These are phyloP conservation scores for Thymelicus acteon DNA, from an alignment of 2,888 invertebrate species.

Conservation along the genomic window DNA sequence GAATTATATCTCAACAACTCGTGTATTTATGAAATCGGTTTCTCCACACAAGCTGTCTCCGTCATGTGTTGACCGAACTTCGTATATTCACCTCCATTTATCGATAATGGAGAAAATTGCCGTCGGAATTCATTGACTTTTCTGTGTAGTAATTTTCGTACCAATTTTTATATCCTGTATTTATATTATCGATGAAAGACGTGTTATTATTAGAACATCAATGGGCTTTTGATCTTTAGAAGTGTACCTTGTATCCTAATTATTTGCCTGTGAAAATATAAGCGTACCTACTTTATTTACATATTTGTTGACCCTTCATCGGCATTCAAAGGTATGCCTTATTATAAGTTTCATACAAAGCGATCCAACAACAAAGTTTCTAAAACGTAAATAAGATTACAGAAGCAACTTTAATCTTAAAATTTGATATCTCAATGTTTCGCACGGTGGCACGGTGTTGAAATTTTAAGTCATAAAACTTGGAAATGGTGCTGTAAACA, in stretches of 20 bases:
- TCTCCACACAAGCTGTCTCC: neutral
- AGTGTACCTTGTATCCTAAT: neutral
- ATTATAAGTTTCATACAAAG: slow-evolving; percentile 22
- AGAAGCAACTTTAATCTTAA: slow-evolving; percentile 27
- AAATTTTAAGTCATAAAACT: slow-evolving; percentile 8
- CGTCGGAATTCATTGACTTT: neutral
- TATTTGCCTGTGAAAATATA: neutral
- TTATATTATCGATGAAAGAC: neutral
- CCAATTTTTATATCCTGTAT: neutral
- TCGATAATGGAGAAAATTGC: slow-evolving; percentile 1
- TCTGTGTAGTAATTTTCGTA: neutral
- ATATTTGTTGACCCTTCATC: slow-evolving; percentile 15
- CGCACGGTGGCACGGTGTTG: neutral
- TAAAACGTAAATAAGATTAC: slow-evolving; percentile 22
- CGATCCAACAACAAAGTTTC: slow-evolving; percentile 18
- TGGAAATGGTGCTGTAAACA: neutral
- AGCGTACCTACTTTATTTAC: neutral
- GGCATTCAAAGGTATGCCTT: slow-evolving; percentile 19
- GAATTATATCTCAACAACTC: neutral
- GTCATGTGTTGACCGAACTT: neutral
- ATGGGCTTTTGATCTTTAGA: neutral
- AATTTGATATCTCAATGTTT: slow-evolving; percentile 26
- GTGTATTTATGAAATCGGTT: slow-evolving; percentile 12
- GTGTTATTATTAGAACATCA: neutral
- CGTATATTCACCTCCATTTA: neutral